Conservation (phyloP, 2,113 vertebrate genomes). For the Microcebus ravelobensis region DNA sequence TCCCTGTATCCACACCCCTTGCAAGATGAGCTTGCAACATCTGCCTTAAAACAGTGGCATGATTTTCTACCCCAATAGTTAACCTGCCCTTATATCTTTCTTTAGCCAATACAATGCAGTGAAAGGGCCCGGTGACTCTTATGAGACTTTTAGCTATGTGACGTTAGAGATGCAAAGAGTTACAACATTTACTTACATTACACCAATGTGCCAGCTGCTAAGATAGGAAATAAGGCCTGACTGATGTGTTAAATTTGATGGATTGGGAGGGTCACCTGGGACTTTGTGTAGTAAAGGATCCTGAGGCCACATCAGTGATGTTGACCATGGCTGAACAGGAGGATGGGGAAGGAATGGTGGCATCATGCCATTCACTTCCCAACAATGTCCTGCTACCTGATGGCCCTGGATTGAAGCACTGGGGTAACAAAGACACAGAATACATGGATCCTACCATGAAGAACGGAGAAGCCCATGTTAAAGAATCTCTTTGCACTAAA, state of each 20-base stretch:
- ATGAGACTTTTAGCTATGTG: neutral
- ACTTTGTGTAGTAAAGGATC: neutral
- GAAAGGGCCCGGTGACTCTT: neutral
- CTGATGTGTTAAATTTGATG: neutral
- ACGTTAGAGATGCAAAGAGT: neutral
- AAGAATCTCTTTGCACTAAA: neutral
- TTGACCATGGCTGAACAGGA: rapidly evolving
- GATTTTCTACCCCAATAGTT: neutral
- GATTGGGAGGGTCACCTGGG: neutral
- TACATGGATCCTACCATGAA: neutral
- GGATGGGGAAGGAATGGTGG: neutral
- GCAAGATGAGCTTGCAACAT: neutral
- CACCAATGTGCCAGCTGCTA: neutral
- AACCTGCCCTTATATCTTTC: no score
- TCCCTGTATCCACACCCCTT: rapidly evolving
- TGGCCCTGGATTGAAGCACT: no score
- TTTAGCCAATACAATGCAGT: neutral
- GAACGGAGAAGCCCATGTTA: rapidly evolving
- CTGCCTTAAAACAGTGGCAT: neutral
- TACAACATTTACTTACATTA: neutral
- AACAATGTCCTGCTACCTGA: neutral
- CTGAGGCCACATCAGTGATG: neutral
- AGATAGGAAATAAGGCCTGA: neutral
- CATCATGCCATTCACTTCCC: rapidly evolving
- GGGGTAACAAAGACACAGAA: neutral